Evolutionary conservation across 2,797 vertebrate genomes (phyloP).

Genomic region (Monodelphis domestica): DNA sequence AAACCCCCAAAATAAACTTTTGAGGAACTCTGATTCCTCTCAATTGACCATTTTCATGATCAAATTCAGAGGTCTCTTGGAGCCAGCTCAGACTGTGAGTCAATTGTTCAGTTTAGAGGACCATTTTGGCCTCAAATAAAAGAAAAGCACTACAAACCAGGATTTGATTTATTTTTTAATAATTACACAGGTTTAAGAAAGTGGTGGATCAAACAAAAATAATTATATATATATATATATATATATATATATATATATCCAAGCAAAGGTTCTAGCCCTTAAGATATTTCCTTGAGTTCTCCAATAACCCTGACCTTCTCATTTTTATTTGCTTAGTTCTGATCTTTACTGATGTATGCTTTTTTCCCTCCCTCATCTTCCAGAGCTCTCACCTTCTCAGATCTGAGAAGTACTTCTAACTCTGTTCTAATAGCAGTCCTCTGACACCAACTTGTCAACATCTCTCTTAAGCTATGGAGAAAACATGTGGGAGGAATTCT

Average conservation of each 20-base stretch:
- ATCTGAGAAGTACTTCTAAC: background rate
- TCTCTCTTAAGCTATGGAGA: background rate
- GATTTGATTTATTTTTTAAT: background rate
- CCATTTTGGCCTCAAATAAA: background rate
- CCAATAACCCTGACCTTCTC: background rate
- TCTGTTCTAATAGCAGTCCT: background rate
- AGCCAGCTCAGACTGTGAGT: background rate
- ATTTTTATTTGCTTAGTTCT: background rate
- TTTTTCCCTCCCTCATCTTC: background rate
- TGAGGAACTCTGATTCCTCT: background rate
- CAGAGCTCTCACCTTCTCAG: background rate
- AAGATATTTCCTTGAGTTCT: background rate
- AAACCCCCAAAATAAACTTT: background rate
- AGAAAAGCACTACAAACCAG: background rate
- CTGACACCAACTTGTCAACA: background rate
- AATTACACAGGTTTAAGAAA: background rate
- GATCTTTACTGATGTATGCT: background rate
- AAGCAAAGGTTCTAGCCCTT: background rate
- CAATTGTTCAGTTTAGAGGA: background rate
- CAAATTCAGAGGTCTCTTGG: background rate
- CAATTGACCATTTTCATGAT: background rate
- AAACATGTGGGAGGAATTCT: background rate
- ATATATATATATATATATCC: too few relatives aligned
- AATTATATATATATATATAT: too few relatives aligned
- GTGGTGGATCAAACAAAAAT: too few relatives aligned